A percentile compares a stretch with the other conserved stretches of the same genome.
phyloP scores from a whole-genome alignment of 2,797 vertebrate genomes.

The Manis javanica region DNA sequence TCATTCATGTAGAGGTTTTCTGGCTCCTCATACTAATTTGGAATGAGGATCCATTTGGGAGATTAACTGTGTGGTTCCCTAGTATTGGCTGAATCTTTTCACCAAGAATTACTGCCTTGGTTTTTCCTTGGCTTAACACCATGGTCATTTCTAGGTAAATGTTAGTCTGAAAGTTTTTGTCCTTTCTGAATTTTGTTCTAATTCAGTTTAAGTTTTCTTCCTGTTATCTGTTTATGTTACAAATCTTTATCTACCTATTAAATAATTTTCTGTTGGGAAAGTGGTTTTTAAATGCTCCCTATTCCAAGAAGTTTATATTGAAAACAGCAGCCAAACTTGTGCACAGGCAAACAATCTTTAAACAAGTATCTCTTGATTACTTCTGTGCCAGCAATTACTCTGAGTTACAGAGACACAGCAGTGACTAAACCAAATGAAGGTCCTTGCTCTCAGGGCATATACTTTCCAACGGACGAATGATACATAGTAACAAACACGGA shows the following conservation, averaged over 20 bases:
- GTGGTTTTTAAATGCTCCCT: neutral
- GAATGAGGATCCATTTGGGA: neutral
- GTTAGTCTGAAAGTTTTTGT: neutral
- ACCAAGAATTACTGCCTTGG: neutral
- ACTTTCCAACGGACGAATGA: neutral
- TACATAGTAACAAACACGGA: neutral
- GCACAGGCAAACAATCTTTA: neutral
- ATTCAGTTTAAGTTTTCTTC: neutral
- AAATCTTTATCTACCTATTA: constrained; percentile 14
- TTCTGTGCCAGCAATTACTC: neutral
- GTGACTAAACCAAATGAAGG: neutral
- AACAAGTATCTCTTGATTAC: neutral
- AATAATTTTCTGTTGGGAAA: neutral
- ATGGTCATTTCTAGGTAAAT: constrained; percentile 40
- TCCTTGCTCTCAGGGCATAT: neutral
- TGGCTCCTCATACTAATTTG: neutral
- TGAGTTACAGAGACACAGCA: neutral
- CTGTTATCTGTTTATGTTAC: constrained; percentile 24
- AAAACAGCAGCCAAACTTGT: neutral
- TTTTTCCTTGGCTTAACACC: constrained; percentile 36
- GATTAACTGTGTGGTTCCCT: constrained; percentile 38
- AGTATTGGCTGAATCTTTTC: constrained; percentile 34
- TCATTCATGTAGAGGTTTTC: constrained; percentile 22
- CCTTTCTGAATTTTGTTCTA: constrained; percentile 31
- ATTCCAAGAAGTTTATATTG: neutral